phyloP scores from a whole-genome alignment of 2,797 vertebrate genomes.

The Dermochelys coriacea region DNA sequence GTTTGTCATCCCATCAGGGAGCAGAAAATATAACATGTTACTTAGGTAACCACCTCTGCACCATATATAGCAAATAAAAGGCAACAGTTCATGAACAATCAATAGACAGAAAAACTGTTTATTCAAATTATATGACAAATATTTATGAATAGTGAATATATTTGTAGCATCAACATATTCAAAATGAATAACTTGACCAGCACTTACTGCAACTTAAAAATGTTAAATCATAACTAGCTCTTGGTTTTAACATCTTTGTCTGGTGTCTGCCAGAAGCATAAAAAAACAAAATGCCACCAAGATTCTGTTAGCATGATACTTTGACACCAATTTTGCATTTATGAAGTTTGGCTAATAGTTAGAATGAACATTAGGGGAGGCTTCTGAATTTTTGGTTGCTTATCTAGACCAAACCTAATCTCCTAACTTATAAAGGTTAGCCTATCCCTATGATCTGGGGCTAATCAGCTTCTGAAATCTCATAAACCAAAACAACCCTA shows the following conservation, averaged over 20 bases:
- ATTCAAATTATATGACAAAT: background rate
- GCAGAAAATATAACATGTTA: background rate
- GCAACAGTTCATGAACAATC: background rate
- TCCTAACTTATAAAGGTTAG: background rate
- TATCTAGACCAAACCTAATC: background rate
- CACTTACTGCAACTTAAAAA: background rate
- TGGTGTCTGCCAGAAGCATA: background rate
- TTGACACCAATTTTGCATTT: background rate
- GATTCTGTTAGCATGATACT: background rate
- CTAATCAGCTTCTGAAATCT: background rate
- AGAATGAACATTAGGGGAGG: background rate
- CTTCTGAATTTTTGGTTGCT: background rate
- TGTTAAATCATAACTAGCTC: background rate
- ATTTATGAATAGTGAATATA: background rate
- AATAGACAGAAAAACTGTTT: background rate
- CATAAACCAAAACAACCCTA: background rate
- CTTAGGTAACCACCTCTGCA: fast-evolving
- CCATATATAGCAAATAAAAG: background rate
- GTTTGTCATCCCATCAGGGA: fast-evolving
- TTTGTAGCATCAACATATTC: background rate
- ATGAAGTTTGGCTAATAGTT: background rate
- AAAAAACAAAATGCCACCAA: fast-evolving
- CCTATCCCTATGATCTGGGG: background rate
- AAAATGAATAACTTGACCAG: background rate
- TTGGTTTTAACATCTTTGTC: background rate